Conservation (phyloP, 2,888 invertebrate genomes). For the Proisotoma minuta region DNA sequence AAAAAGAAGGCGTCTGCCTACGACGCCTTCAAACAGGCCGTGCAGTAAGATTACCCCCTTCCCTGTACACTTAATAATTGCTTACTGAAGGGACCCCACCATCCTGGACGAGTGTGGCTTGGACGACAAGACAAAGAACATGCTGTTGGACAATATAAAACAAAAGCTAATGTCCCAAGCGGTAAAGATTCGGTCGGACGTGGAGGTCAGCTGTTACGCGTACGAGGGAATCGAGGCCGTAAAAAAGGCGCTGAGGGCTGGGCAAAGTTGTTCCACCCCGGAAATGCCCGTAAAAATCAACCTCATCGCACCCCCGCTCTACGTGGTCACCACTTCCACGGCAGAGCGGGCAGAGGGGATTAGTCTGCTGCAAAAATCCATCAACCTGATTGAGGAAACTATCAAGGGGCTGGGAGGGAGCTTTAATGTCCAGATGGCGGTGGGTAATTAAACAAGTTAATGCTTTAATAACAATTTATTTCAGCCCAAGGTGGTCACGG, state of each 20-base stretch:
- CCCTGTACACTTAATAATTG: conserved; percentile 13
- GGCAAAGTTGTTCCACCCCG: conserved; percentile 82
- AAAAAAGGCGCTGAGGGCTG: conserved; percentile 82
- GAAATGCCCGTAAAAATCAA: conserved; percentile 97
- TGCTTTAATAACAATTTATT: conserved; percentile 33
- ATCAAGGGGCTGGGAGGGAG: conserved; percentile 82
- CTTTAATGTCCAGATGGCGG: conserved; percentile 90
- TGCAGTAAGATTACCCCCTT: conserved; percentile 64
- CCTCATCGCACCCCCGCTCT: conserved; percentile 95
- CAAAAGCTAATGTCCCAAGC: conserved; percentile 94
- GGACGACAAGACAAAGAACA: conserved; percentile 84
- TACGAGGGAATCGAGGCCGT: conserved; percentile 99
- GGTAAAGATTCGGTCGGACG: conserved; percentile 89
- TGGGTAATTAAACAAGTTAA: conserved; percentile 53
- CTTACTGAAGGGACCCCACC: conserved; percentile 73
- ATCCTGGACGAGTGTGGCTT: conserved; percentile 93
- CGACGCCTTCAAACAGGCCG: conserved; percentile 97
- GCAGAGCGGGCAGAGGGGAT: conserved; percentile 92
- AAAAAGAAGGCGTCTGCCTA: conserved; percentile 94
- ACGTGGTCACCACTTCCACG: conserved; percentile 98
- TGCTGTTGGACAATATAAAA: conserved; percentile 88
- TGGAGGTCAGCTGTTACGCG: conserved; percentile 90
- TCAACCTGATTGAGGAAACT: conserved; percentile 76
- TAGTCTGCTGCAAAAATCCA: conserved; percentile 80
- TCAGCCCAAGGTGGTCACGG: conserved; percentile 95